Evolutionary conservation across 2,888 invertebrate genomes (phyloP), one percentile per base, ranked within the genome.

Genomic region (Sylvicola cinctus): DNA sequence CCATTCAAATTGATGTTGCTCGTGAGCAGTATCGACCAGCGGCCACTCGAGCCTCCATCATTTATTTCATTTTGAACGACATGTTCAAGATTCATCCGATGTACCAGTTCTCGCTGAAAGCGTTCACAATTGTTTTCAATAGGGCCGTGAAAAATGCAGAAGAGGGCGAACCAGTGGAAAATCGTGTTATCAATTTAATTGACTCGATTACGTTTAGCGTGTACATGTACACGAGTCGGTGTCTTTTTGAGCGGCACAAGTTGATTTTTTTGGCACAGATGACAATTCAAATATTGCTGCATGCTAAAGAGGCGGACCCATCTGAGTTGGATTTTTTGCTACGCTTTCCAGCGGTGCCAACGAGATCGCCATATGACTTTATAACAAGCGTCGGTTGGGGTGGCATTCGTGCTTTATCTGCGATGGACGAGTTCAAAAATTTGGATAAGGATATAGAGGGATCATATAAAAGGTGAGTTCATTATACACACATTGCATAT

Each of bases 31-130:
- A 93, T 55, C 66, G 74, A 41, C 73, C 77, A 5, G 88, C 85
- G 2, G 88, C 91, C 1, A 66, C 74, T 1, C 61, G 91, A 39
- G 88, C 88, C 0, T 88, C 91, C 0, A 65, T 93, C 1, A 63
- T 93, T 2, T 93, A 93, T 55, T 95, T 95, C 53, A 84, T 91
- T 40, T 62, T 95, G 39, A 91, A 87, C 50, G 91, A 93, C 47
- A 58, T 95, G 33, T 71, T 76, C 59, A 84, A 84, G 56, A 88
- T 93, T 46, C 88, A 91, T 57, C 83, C 84, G 30, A 84, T 95
- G 51, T 95, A 95, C 57, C 90, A 91, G 55, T 93, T 93, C 60
- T 91, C 91, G 0, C 59, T 93, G 36, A 91, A 91, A 58, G 87
- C 91, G 0, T 91, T 90, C 61, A 84, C 78, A 45, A 78, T 80